Evolutionary conservation across 2,888 invertebrate genomes (phyloP).

Genomic region (Tetheella fluctuosa): DNA sequence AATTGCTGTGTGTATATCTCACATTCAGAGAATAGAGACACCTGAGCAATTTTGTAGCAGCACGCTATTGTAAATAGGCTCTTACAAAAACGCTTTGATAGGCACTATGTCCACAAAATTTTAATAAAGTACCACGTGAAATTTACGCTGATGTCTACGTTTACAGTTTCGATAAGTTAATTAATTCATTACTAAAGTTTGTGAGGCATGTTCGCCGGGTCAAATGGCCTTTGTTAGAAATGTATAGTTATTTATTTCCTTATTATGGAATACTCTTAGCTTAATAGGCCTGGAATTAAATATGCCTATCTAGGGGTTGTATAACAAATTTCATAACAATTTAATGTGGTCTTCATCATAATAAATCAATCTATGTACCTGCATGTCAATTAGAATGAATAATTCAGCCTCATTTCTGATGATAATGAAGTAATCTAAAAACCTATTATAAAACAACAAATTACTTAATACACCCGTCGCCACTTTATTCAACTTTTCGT

Average conservation of each 20-base stretch:
- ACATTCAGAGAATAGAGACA: not conserved
- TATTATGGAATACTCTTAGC: slow-evolving; percentile 41
- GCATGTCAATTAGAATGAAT: too few species aligned
- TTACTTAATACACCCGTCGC: slow-evolving; percentile 16
- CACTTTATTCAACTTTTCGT: slow-evolving; percentile 25
- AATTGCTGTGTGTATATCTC: too few species aligned
- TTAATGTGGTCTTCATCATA: too few species aligned
- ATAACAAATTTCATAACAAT: too few species aligned
- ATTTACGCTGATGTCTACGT: slow-evolving; percentile 56
- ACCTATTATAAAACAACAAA: slow-evolving; percentile 18
- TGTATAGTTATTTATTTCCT: slow-evolving; percentile 59
- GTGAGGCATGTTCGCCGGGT: slow-evolving; percentile 53
- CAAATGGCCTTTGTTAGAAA: slow-evolving; percentile 54
- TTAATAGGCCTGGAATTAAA: slow-evolving; percentile 14
- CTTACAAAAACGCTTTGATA: slow-evolving; percentile 1
- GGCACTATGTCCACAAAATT: slow-evolving; percentile 51
- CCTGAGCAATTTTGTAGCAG: not conserved
- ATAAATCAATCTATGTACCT: too few species aligned
- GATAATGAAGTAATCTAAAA: slow-evolving; percentile 9
- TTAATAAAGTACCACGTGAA: slow-evolving; percentile 62
- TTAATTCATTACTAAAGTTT: slow-evolving; percentile 69
- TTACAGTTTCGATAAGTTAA: slow-evolving; percentile 50
- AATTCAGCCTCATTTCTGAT: not conserved
- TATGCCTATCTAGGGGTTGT: too few species aligned
- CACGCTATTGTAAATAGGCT: not conserved